Evolutionary conservation across 2,888 invertebrate species (phyloP).

Genomic region (Melinaea menophilus): DNA sequence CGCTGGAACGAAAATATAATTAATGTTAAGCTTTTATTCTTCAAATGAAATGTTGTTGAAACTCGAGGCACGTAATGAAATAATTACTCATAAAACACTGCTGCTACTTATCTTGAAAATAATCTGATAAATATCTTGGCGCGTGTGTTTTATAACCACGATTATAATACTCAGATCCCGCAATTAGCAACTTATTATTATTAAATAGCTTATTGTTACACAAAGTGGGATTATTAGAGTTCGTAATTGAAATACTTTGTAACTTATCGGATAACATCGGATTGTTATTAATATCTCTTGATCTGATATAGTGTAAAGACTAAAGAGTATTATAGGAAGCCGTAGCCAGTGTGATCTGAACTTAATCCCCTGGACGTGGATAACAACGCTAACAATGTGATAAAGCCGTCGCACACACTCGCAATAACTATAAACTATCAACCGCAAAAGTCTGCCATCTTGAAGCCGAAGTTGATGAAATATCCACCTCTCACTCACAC

Average conservation of each 20-base stretch:
- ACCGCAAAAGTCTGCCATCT: constrained; percentile 77
- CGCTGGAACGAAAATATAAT: constrained; percentile 64
- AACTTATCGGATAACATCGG: constrained; percentile 8
- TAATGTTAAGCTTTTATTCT: constrained; percentile 58
- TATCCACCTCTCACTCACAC: constrained; percentile 65
- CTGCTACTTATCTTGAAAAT: constrained; percentile 1
- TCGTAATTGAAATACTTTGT: constrained; percentile 1
- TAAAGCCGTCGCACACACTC: constrained; percentile 72
- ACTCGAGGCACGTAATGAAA: constrained; percentile 21
- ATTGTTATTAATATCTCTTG: constrained; percentile 25
- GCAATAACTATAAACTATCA: constrained; percentile 78
- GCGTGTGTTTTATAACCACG: neutral
- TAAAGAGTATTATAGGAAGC: constrained; percentile 60
- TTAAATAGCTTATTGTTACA: neutral
- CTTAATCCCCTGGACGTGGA: constrained; percentile 71
- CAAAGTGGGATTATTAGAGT: neutral
- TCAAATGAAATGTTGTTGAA: constrained; percentile 70
- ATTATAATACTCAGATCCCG: neutral
- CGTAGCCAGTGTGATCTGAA: constrained; percentile 58
- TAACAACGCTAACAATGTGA: constrained; percentile 76
- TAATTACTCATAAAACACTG: neutral
- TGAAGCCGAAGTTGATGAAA: constrained; percentile 70
- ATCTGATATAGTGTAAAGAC: constrained; percentile 47
- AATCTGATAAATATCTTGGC: neutral
- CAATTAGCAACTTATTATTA: neutral